phyloP scores from a whole-genome alignment of 2,113 vertebrate genomes.

The Zapornia atra region DNA sequence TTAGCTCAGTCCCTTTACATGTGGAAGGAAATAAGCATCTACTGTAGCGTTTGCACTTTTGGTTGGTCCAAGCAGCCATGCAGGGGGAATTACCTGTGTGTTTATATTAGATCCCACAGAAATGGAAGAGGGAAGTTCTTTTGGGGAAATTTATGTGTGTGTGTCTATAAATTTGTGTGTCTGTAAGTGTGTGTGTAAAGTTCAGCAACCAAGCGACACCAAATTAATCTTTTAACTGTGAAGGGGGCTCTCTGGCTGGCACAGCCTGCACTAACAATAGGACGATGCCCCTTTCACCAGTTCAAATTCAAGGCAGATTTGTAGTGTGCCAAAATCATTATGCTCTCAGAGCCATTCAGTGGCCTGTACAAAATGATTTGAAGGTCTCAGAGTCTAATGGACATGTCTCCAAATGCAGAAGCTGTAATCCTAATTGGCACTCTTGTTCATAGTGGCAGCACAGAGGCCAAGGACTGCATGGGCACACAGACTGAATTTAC shows the following conservation, averaged over 20 bases:
- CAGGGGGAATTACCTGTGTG: neutral
- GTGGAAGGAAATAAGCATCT: neutral
- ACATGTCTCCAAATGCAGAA: conserved; percentile 41
- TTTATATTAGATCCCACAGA: neutral
- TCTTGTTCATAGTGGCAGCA: neutral
- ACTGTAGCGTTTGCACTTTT: neutral
- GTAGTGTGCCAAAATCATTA: neutral
- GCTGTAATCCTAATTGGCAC: conserved; percentile 11
- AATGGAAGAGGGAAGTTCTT: neutral
- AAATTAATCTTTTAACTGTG: neutral
- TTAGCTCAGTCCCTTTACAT: neutral
- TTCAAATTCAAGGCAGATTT: conserved; percentile 24
- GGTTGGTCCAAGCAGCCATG: neutral
- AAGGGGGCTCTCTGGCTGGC: neutral
- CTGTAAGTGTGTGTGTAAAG: neutral
- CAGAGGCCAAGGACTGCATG: neutral
- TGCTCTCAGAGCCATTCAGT: neutral
- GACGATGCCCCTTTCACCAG: neutral
- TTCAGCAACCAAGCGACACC: neutral
- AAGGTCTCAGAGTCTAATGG: conserved; percentile 9
- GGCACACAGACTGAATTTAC: neutral
- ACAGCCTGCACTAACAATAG: neutral
- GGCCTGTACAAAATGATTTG: conserved; percentile 23
- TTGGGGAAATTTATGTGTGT: neutral
- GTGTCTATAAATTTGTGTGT: neutral